These are phyloP conservation scores for Pissodes strobi DNA, from an alignment of 1,140 invertebrate species.

Conservation along the genomic window DNA sequence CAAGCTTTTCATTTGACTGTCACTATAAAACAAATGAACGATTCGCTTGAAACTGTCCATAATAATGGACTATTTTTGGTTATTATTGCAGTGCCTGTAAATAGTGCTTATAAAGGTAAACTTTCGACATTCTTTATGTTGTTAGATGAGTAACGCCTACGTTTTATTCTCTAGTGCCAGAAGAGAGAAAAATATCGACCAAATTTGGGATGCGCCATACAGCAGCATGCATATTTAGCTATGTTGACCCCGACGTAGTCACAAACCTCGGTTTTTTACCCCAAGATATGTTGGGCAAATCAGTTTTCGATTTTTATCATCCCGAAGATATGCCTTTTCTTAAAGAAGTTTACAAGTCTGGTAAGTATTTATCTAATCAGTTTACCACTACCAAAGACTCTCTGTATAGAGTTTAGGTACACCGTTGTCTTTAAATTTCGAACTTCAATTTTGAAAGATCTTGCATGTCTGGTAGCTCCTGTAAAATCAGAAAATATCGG, in stretches of 20 bases:
- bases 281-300: conserved; percentile 82
- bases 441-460: not conserved
- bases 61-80: conserved; percentile 67
- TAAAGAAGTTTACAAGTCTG: conserved; percentile 81
- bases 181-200: conserved; percentile 63
- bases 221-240: conserved; percentile 71
- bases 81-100: conserved; percentile 72
- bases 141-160: not conserved
- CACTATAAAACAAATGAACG: conserved; percentile 65
- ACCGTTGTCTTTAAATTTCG: not conserved
- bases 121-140: conserved; percentile 5
- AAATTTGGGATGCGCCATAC: conserved; percentile 79
- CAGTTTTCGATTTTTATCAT: conserved; percentile 86
- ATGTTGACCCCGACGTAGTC: conserved; percentile 78
- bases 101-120: conserved; percentile 76
- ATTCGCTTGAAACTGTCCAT: conserved; percentile 54
- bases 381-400: too few relatives aligned
- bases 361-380: conserved; percentile 56
- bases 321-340: conserved; percentile 80
- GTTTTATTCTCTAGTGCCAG: conserved; percentile 59
- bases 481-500: too few relatives aligned
- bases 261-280: conserved; percentile 85
- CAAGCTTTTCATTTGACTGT: conserved; percentile 76
- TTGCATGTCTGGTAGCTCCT: too few relatives aligned
- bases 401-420: too few relatives aligned